Evolutionary conservation across 2,888 invertebrate genomes (phyloP).

Genomic region (Hemicrepidius hirtus): DNA sequence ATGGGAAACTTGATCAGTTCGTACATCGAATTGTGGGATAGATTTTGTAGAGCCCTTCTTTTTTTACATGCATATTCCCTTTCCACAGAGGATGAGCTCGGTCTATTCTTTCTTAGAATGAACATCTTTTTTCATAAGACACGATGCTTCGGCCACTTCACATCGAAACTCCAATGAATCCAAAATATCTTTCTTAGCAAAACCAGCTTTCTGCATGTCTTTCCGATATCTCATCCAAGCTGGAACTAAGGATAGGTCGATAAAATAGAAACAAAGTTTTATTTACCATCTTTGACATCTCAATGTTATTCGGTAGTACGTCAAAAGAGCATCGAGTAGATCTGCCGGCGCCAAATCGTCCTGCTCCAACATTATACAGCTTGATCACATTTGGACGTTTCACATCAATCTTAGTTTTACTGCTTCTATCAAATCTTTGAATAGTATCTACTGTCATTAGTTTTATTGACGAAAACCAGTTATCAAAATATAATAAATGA

Average conservation of each 20-base stretch:
- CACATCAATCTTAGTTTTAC: conserved; percentile 45
- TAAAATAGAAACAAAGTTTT: no score
- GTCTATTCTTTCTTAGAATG: background rate
- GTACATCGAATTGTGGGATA: conserved; percentile 11
- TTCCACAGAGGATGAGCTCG: background rate
- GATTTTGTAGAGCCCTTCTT: conserved; percentile 5
- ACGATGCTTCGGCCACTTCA: conserved; percentile 4
- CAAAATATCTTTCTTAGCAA: conserved; percentile 24
- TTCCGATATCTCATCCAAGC: conserved; percentile 24
- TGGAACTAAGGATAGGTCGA: conserved; percentile 38
- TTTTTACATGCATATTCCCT: conserved; percentile 7
- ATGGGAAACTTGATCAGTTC: background rate
- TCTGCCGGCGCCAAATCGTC: no score
- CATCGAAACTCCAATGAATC: conserved; percentile 16
- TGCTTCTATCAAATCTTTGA: conserved; percentile 50
- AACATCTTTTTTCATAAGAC: background rate
- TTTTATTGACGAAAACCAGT: conserved; percentile 47
- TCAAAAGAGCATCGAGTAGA: no score
- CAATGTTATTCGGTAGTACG: conserved; percentile 32
- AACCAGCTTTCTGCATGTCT: conserved; percentile 22
- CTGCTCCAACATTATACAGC: conserved; percentile 41
- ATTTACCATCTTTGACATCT: no score
- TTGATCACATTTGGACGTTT: conserved; percentile 40
- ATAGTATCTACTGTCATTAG: conserved; percentile 48
- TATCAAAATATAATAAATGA: conserved; percentile 41